phyloP scores from a whole-genome alignment of 2,888 invertebrate genomes.

The Ectropis crepuscularia region DNA sequence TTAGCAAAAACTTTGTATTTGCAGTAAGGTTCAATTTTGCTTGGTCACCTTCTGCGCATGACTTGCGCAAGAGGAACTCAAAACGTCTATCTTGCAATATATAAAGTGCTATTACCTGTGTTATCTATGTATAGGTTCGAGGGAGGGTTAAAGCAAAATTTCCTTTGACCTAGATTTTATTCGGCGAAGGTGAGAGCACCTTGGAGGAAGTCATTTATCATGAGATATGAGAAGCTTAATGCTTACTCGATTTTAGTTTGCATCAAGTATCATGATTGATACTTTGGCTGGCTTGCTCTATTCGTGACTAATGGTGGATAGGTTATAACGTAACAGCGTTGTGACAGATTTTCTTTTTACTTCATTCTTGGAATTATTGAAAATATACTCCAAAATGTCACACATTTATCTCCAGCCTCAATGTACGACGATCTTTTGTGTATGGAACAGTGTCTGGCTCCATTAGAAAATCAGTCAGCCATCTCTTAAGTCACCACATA shows the following conservation, averaged over 20 bases:
- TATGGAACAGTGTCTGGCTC: too few species aligned
- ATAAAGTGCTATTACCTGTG: constrained; percentile 39
- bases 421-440: too few species aligned
- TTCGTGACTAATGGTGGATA: constrained; percentile 3
- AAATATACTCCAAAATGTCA: too few species aligned
- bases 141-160: constrained; percentile 57
- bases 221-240: constrained; percentile 44
- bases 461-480: too few species aligned
- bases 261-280: constrained; percentile 29
- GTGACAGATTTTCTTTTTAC: too few species aligned
- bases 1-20: constrained; percentile 54
- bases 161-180: constrained; percentile 72
- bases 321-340: not conserved
- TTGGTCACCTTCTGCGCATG: constrained; percentile 65
- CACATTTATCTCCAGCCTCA: too few species aligned
- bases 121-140: constrained; percentile 38
- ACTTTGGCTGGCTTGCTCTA: constrained; percentile 17
- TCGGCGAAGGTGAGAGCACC: constrained; percentile 43
- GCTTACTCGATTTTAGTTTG: constrained; percentile 36
- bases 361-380: not conserved
- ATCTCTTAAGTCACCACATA: too few species aligned
- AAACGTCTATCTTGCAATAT: constrained; percentile 39
- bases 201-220: constrained; percentile 49
- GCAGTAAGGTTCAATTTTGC: constrained; percentile 54
- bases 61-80: constrained; percentile 73